These are phyloP conservation scores for Sitta carolinensis DNA, from an alignment of 2,797 vertebrate genomes.

Conservation along the genomic window DNA sequence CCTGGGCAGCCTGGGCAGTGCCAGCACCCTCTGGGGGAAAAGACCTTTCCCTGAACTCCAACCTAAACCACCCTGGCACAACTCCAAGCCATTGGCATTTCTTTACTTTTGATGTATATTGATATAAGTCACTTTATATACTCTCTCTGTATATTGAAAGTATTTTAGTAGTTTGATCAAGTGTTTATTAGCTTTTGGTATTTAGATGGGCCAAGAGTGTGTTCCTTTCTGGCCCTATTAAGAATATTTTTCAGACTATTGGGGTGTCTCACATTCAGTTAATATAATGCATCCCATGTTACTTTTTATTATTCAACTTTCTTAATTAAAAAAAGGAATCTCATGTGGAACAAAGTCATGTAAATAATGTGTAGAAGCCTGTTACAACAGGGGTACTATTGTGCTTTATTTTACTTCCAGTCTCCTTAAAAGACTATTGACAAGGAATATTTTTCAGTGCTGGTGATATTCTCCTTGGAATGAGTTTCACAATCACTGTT, in stretches of 20 bases:
- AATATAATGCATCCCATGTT: neutral
- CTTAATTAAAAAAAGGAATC: neutral
- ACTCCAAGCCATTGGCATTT: neutral
- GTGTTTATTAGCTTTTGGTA: neutral
- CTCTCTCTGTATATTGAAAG: neutral
- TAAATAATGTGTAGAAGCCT: neutral
- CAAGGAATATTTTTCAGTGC: neutral
- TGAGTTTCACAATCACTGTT: neutral
- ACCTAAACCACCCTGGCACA: rapidly evolving
- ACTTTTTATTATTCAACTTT: neutral
- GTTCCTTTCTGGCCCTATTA: neutral
- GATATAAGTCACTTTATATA: neutral
- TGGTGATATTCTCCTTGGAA: neutral
- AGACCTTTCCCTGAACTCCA: neutral
- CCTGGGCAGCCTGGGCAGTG: neutral
- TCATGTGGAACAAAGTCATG: neutral
- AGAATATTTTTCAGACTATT: neutral
- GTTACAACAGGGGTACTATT: neutral
- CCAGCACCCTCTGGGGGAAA: neutral
- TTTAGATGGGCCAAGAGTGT: neutral
- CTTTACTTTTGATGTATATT: rapidly evolving
- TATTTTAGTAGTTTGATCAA: neutral
- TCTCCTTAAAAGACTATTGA: neutral
- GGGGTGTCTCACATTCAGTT: neutral
- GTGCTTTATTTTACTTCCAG: neutral